phyloP scores from a whole-genome alignment of 2,797 vertebrate species.

The Dendrocincla fuliginosa region DNA sequence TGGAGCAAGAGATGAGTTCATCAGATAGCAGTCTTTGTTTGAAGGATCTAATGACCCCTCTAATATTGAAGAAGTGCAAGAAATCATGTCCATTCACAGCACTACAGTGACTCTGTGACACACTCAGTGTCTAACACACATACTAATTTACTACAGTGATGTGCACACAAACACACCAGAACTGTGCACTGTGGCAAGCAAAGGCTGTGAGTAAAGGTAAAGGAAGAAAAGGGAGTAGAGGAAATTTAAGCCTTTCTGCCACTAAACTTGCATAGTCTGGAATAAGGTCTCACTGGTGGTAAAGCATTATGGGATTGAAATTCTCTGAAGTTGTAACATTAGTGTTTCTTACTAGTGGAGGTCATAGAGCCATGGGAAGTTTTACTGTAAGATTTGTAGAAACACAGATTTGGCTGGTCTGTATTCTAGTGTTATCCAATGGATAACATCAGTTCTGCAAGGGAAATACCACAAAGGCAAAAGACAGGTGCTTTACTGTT shows the following conservation, averaged over 20 bases:
- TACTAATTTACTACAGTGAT: neutral
- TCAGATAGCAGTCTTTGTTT: neutral
- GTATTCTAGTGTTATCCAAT: neutral
- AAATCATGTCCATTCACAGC: neutral
- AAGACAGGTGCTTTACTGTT: neutral
- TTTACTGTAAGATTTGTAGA: neutral
- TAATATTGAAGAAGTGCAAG: neutral
- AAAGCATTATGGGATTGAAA: neutral
- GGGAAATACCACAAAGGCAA: neutral
- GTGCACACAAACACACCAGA: neutral
- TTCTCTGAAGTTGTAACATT: neutral
- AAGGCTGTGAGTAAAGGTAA: neutral
- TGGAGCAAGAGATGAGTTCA: neutral
- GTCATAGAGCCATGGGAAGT: neutral
- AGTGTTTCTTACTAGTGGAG: neutral
- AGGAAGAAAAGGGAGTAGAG: neutral
- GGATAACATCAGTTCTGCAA: neutral
- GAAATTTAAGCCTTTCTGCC: neutral
- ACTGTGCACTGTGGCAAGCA: neutral
- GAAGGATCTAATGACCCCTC: neutral
- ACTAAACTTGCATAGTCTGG: neutral
- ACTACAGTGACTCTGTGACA: neutral
- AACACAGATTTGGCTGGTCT: neutral
- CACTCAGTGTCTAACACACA: neutral
- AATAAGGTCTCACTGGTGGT: neutral